A percentile compares a stretch with the other conserved stretches of the same genome.
These are phyloP conservation scores for Pediacus dermestoides DNA, from an alignment of 2,888 invertebrate genomes.

Conservation along the genomic window DNA sequence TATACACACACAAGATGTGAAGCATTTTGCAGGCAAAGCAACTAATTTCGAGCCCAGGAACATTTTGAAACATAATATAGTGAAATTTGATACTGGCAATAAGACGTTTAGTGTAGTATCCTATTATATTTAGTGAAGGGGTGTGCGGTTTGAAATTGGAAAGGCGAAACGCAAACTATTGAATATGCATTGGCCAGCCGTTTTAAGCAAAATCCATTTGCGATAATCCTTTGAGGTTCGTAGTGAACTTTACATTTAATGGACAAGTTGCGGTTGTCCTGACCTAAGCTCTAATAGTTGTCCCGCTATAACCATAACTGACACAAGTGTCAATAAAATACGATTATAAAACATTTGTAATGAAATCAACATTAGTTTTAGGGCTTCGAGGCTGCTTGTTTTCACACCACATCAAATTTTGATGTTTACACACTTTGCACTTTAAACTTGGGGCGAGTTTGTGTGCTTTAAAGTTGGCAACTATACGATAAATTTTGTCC, in stretches of 20 bases:
- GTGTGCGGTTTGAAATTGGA: conserved; percentile 25
- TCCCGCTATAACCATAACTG: conserved; percentile 10
- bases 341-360: conserved; percentile 6
- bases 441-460: too few relatives aligned
- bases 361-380: too few relatives aligned
- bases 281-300: conserved; percentile 29
- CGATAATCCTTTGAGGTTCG: conserved; percentile 40
- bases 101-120: conserved; percentile 17
- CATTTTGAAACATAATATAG: conserved; percentile 2
- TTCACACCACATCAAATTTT: too few relatives aligned
- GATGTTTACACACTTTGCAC: too few relatives aligned
- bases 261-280: conserved; percentile 33
- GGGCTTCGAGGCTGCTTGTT: too few relatives aligned
- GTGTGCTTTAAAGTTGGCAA: too few relatives aligned
- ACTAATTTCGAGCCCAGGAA: too few relatives aligned
- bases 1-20: too few relatives aligned
- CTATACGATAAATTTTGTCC: too few relatives aligned
- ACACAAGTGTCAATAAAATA: conserved; percentile 10
- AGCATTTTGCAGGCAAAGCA: too few relatives aligned
- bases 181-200: conserved; percentile 35
- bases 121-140: conserved; percentile 22
- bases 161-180: conserved; percentile 34
- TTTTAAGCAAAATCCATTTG: conserved; percentile 38
- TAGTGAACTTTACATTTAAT: conserved; percentile 35
- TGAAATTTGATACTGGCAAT: conserved; percentile 4